These are phyloP conservation scores for Neosilurus mollespiculum DNA, from an alignment of 2,797 vertebrate species.

Conservation along the genomic window DNA sequence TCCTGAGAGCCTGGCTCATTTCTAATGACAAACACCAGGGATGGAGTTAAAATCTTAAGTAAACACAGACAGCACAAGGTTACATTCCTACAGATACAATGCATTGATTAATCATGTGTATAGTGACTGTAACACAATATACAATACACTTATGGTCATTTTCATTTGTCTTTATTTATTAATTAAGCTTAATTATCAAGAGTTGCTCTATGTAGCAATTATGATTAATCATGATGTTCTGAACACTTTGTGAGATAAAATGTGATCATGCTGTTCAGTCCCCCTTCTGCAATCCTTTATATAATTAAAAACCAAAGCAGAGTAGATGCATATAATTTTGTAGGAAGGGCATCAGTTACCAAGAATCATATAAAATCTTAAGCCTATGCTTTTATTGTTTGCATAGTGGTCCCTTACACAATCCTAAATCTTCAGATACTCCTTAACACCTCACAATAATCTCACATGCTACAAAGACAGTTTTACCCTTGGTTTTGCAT, in stretches of 20 bases:
- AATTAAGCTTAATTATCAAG: no score
- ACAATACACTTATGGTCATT: background rate
- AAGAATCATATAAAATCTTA: conserved; percentile 9
- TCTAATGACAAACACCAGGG: conserved; percentile 33
- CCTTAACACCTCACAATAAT: background rate
- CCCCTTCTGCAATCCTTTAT: background rate
- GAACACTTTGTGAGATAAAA: background rate
- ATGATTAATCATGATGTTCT: background rate
- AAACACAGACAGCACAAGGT: background rate
- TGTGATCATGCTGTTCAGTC: background rate
- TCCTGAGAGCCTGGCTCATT: background rate
- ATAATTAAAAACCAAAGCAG: background rate
- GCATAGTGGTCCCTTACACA: conserved; percentile 9
- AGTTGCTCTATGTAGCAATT: no score
- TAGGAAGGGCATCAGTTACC: background rate
- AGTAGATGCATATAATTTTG: background rate
- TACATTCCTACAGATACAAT: conserved; percentile 5
- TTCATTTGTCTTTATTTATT: no score
- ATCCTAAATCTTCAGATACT: background rate
- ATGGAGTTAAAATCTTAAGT: conserved; percentile 2
- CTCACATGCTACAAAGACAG: background rate
- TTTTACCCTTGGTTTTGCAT: background rate
- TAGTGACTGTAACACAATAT: background rate
- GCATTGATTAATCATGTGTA: background rate
- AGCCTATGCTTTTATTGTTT: background rate